A percentile compares a stretch with the other conserved stretches of the same genome.
Evolutionary conservation across 2,888 invertebrate genomes (phyloP).

Genomic region (Trissoscelio sp.): DNA sequence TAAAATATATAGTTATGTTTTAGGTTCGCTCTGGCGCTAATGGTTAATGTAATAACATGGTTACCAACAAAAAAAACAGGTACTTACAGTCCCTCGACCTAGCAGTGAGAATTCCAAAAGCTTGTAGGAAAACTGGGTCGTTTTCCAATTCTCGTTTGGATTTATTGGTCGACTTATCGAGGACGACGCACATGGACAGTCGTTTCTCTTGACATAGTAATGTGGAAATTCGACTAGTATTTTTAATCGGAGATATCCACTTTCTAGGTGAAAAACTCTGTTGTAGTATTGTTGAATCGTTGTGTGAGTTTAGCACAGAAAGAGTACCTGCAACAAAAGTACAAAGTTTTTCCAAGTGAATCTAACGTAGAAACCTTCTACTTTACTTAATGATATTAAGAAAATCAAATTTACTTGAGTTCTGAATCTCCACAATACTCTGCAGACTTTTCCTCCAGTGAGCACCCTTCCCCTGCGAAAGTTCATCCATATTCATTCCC

Average conservation of each 20-base stretch:
- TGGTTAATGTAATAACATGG: too few relatives aligned
- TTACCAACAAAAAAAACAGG: too few relatives aligned
- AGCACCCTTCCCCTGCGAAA: neutral
- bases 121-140: conserved; percentile 40
- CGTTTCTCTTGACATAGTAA: conserved; percentile 9
- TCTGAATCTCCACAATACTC: conserved; percentile 86
- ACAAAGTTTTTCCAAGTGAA: too few relatives aligned
- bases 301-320: neutral
- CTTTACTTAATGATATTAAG: neutral
- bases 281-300: neutral
- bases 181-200: conserved; percentile 32
- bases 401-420: conserved; percentile 80
- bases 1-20: too few relatives aligned
- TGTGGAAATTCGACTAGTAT: neutral
- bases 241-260: neutral
- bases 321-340: too few relatives aligned
- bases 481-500: conserved; percentile 83
- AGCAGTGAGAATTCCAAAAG: conserved; percentile 30
- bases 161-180: conserved; percentile 1
- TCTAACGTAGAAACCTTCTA: too few relatives aligned
- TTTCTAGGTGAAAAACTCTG: neutral
- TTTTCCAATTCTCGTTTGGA: conserved; percentile 26
- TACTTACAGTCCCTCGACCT: neutral
- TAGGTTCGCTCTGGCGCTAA: too few relatives aligned
- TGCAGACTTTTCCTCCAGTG: conserved; percentile 77